phyloP scores from a whole-genome alignment of 2,797 vertebrate species.

The Peromyscus melanophrys region DNA sequence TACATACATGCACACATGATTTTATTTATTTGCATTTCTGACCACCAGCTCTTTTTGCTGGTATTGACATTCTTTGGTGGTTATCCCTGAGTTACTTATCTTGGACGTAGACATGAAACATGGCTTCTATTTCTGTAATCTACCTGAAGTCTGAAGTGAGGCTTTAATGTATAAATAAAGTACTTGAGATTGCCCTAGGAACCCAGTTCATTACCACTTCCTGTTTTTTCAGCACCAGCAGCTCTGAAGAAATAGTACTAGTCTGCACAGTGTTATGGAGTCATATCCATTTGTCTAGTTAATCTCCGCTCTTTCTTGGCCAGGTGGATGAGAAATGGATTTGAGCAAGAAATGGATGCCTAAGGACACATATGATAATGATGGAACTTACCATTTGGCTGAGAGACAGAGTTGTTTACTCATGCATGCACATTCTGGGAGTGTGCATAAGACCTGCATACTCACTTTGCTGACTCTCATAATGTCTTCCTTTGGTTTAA shows the following conservation, averaged over 20 bases:
- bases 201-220: constrained; percentile 18
- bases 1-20: not conserved
- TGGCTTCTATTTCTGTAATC: constrained; percentile 52
- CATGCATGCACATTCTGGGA: not conserved
- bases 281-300: constrained; percentile 42
- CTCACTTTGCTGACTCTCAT: not conserved
- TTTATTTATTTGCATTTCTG: not conserved
- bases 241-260: constrained; percentile 40
- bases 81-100: not conserved
- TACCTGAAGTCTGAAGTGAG: constrained; percentile 9
- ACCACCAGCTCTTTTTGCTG: not conserved
- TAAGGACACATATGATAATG: not conserved
- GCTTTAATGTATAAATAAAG: constrained; percentile 23
- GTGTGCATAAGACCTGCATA: fast-evolving
- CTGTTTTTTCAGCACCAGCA: constrained; percentile 31
- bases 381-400: constrained; percentile 16
- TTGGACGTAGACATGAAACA: constrained; percentile 14
- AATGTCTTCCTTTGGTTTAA: not conserved
- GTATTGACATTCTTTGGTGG: not conserved
- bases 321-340: not conserved
- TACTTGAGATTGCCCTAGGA: not conserved
- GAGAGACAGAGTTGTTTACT: not conserved
- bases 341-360: not conserved
- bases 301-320: constrained; percentile 19
- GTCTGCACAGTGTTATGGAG: constrained; percentile 11